phyloP scores from a whole-genome alignment of 2,797 vertebrate genomes.

The Siniperca scherzeri region DNA sequence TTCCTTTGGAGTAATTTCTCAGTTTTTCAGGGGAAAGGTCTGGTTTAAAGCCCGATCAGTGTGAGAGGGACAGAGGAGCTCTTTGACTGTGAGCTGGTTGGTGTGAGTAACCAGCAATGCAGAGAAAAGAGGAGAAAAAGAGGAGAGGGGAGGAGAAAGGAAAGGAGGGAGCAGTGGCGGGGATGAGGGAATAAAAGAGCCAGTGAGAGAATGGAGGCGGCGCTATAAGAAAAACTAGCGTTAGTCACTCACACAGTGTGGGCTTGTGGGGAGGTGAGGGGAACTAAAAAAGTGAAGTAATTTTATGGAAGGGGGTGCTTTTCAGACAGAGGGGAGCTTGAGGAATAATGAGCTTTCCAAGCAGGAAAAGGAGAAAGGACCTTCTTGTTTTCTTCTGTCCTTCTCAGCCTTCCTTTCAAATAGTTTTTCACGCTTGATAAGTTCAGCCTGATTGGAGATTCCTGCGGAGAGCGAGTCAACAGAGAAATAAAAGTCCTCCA shows the following conservation, averaged over 20 bases:
- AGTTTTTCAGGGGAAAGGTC: constrained; percentile 28
- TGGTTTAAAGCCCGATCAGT: constrained; percentile 54
- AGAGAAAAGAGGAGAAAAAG: constrained; percentile 40
- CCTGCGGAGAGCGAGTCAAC: constrained; percentile 47
- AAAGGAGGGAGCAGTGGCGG: constrained; percentile 46
- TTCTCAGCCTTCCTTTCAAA: constrained; percentile 78
- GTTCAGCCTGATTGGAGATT: constrained; percentile 83
- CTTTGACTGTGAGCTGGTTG: constrained; percentile 73
- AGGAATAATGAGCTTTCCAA: constrained; percentile 88
- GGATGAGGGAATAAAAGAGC: constrained; percentile 63
- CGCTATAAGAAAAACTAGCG: constrained; percentile 58
- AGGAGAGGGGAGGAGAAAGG: constrained; percentile 62
- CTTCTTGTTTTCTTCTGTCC: constrained; percentile 80
- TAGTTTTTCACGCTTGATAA: constrained; percentile 86
- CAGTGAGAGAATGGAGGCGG: constrained; percentile 78
- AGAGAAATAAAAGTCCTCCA: constrained; percentile 41
- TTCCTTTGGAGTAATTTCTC: constrained; percentile 56
- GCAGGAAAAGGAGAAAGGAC: constrained; percentile 76
- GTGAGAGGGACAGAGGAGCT: constrained; percentile 44
- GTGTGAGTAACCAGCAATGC: constrained; percentile 62
- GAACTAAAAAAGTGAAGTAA: constrained; percentile 66
- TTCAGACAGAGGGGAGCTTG: constrained; percentile 74
- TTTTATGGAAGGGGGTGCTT: constrained; percentile 52
- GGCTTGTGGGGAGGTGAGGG: constrained; percentile 62
- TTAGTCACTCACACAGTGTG: constrained; percentile 53